These are phyloP conservation scores for Emys orbicularis DNA, from an alignment of 2,797 vertebrate genomes.

Conservation along the genomic window DNA sequence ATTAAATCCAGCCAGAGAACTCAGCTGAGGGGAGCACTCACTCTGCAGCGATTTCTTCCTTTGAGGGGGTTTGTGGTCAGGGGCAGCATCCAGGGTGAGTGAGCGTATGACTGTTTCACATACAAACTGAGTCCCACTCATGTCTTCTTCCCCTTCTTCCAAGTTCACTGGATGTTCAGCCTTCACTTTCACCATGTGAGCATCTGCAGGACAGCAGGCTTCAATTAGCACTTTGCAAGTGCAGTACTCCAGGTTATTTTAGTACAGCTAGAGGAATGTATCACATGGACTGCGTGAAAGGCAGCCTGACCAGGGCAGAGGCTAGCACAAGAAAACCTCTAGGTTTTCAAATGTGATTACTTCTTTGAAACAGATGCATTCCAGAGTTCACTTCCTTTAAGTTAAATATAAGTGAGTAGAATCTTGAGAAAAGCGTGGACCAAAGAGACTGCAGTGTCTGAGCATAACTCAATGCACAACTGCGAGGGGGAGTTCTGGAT, in stretches of 20 bases:
- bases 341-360: accelerated
- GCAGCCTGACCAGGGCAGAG: neutral
- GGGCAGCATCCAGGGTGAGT: slow-evolving; percentile 94
- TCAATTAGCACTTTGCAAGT: neutral
- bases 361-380: neutral
- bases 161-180: slow-evolving; percentile 72
- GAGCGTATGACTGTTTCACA: slow-evolving; percentile 98
- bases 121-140: slow-evolving; percentile 98
- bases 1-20: neutral
- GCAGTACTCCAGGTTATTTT: neutral
- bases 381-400: neutral
- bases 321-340: neutral
- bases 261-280: neutral
- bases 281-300: neutral
- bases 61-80: slow-evolving; percentile 91
- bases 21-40: slow-evolving; percentile 71
- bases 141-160: slow-evolving; percentile 95
- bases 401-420: neutral
- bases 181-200: slow-evolving; percentile 73
- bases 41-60: slow-evolving; percentile 80
- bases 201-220: slow-evolving; percentile 73
- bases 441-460: neutral
- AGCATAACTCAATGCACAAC: neutral
- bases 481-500: neutral
- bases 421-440: neutral